phyloP scores from a whole-genome alignment of 2,113 vertebrate genomes.

The Cololabis saira region DNA sequence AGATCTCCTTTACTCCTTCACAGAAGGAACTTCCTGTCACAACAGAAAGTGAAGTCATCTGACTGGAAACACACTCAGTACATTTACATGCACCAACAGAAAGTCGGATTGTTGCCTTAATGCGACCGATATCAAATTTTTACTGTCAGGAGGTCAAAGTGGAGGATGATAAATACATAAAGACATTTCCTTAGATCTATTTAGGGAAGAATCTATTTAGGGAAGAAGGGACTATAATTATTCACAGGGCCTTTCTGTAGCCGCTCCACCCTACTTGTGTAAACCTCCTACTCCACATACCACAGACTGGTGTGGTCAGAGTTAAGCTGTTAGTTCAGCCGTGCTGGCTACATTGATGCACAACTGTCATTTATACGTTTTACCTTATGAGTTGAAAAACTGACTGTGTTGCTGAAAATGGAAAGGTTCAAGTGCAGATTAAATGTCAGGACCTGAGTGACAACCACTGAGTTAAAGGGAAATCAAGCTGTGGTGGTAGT shows the following conservation, averaged over 20 bases:
- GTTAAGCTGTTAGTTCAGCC: background rate
- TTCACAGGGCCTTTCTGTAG: conserved; percentile 24
- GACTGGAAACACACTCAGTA: conserved; percentile 25
- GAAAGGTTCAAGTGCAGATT: no score
- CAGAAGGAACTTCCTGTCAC: conserved; percentile 3
- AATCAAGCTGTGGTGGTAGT: no score
- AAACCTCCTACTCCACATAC: conserved; percentile 15
- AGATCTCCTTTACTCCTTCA: conserved; percentile 11
- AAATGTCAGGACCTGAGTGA: no score
- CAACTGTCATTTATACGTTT: no score
- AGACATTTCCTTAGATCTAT: conserved; percentile 46
- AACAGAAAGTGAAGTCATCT: conserved; percentile 34
- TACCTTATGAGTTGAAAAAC: no score
- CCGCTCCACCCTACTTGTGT: conserved; percentile 40
- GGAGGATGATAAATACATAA: conserved; percentile 17
- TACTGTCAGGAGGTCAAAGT: conserved; percentile 37
- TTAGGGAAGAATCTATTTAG: conserved; percentile 57
- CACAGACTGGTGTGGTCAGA: conserved; percentile 26
- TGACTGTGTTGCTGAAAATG: no score
- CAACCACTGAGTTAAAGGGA: no score
- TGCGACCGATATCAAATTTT: no score
- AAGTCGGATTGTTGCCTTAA: no score
- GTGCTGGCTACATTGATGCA: no score
- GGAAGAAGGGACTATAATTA: conserved; percentile 48
- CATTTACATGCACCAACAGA: no score